These are phyloP conservation scores for Myotis lucifugus DNA, from an alignment of 2,113 vertebrate species.

Conservation along the genomic window DNA sequence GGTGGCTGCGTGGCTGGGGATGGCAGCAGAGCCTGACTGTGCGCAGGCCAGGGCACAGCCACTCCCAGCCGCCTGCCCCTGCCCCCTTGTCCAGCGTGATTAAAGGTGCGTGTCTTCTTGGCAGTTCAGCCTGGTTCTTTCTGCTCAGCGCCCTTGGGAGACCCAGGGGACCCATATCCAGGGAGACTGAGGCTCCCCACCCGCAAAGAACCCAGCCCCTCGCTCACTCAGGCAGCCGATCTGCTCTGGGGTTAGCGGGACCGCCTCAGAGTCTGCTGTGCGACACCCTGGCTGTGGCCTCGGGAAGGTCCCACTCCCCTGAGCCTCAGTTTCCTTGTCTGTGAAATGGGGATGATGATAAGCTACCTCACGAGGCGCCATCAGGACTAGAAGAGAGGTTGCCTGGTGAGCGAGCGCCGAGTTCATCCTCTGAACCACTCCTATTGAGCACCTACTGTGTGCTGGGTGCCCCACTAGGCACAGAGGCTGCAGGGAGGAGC, in stretches of 20 bases:
- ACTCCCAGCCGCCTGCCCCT: not conserved
- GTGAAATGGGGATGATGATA: not conserved
- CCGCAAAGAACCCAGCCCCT: not conserved
- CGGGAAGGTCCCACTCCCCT: too few relatives aligned
- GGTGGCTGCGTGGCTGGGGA: not conserved
- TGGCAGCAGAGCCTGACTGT: not conserved
- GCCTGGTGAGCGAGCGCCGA: fast-evolving
- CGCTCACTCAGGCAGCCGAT: fast-evolving
- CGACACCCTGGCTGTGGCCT: not conserved
- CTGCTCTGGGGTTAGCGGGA: not conserved
- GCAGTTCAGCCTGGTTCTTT: not conserved
- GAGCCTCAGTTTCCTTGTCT: not conserved
- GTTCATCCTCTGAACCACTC: not conserved
- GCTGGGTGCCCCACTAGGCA: too few relatives aligned
- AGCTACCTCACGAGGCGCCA: not conserved
- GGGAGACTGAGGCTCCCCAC: not conserved
- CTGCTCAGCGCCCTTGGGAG: not conserved
- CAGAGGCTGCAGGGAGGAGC: not conserved
- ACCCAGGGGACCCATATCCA: not conserved
- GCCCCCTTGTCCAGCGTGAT: not conserved
- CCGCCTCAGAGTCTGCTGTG: not conserved
- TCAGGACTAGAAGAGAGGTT: not conserved
- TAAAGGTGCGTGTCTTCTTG: slow-evolving; percentile 63
- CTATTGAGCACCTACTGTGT: not conserved
- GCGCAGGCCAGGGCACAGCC: not conserved